Percentiles rank a stretch among this genome's conserved stretches.
These are phyloP conservation scores for Phortica magna DNA, from an alignment of 2,888 invertebrate genomes.

Conservation along the genomic window DNA sequence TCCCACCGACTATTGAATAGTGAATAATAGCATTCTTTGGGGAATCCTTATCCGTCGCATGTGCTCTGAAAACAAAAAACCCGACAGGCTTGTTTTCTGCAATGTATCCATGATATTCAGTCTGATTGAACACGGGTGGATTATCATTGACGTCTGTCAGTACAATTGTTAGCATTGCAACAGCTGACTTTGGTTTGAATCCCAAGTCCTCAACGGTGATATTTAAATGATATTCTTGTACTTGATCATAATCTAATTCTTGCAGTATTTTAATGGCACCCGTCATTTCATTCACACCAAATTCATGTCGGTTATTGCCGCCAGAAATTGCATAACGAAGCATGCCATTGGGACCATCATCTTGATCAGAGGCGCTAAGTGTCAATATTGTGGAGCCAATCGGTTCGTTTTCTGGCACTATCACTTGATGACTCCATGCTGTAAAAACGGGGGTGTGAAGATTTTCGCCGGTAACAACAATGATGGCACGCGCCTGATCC, in stretches of 20 bases:
- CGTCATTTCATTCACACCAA: slow-evolving; percentile 86
- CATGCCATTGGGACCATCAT: slow-evolving; percentile 93
- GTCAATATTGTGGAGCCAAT: slow-evolving; percentile 90
- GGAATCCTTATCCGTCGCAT: slow-evolving; percentile 91
- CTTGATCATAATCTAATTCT: slow-evolving; percentile 90
- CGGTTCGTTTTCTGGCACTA: slow-evolving; percentile 94
- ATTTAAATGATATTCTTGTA: slow-evolving; percentile 90
- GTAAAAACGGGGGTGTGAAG: slow-evolving; percentile 88
- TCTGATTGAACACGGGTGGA: slow-evolving; percentile 90
- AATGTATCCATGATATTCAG: slow-evolving; percentile 86
- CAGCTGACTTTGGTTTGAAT: slow-evolving; percentile 86
- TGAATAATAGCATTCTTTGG: slow-evolving; percentile 91
- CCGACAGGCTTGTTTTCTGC: slow-evolving; percentile 89
- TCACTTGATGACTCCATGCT: slow-evolving; percentile 90
- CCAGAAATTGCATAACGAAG: slow-evolving; percentile 90
- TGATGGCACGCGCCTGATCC: slow-evolving; percentile 85
- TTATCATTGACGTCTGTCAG: slow-evolving; percentile 97
- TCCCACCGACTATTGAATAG: slow-evolving; percentile 89
- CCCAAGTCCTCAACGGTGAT: slow-evolving; percentile 93
- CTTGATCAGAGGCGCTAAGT: slow-evolving; percentile 90
- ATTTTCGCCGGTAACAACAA: slow-evolving; percentile 93
- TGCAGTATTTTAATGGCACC: slow-evolving; percentile 90
- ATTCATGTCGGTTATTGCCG: slow-evolving; percentile 89
- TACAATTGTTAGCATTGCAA: slow-evolving; percentile 90
- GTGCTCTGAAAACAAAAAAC: slow-evolving; percentile 86